Evolutionary conservation across 2,888 invertebrate genomes (phyloP).

Genomic region (Meiosimyza decipiens): DNA sequence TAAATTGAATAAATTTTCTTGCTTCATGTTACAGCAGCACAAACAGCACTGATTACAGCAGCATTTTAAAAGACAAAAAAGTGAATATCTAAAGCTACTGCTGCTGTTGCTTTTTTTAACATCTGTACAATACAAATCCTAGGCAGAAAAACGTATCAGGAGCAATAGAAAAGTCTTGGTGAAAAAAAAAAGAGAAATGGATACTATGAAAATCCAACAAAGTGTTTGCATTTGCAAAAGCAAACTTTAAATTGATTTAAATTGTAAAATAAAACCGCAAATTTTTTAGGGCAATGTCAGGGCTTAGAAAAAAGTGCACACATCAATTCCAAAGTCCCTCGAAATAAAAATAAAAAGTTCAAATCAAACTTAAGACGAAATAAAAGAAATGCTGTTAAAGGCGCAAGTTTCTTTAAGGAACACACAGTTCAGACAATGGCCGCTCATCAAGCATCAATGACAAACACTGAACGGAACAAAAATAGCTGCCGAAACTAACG

Average conservation of each 20-base stretch:
- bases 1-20: too few relatives aligned
- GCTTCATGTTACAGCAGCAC: too few relatives aligned
- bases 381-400: constrained; percentile 13
- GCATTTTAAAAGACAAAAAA: too few relatives aligned
- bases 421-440: constrained; percentile 48
- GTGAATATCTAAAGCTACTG: too few relatives aligned
- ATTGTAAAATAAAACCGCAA: constrained; percentile 40
- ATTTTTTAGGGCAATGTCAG: constrained; percentile 24
- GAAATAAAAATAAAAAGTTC: constrained; percentile 34
- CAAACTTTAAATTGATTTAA: constrained; percentile 42
- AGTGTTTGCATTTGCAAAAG: constrained; percentile 1
- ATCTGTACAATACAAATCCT: not conserved
- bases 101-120: not conserved
- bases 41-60: too few relatives aligned
- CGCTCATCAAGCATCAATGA: constrained; percentile 50
- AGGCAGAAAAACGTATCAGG: not conserved
- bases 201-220: not conserved
- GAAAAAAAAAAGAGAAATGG: not conserved
- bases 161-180: not conserved
- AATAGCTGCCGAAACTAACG: not conserved
- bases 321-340: not conserved
- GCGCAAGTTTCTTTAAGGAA: constrained; percentile 10
- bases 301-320: not conserved
- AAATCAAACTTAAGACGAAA: constrained; percentile 36
- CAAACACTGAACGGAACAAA: constrained; percentile 29